Conservation (phyloP, 2,888 invertebrate genomes). For the Xiphydria camelus region DNA sequence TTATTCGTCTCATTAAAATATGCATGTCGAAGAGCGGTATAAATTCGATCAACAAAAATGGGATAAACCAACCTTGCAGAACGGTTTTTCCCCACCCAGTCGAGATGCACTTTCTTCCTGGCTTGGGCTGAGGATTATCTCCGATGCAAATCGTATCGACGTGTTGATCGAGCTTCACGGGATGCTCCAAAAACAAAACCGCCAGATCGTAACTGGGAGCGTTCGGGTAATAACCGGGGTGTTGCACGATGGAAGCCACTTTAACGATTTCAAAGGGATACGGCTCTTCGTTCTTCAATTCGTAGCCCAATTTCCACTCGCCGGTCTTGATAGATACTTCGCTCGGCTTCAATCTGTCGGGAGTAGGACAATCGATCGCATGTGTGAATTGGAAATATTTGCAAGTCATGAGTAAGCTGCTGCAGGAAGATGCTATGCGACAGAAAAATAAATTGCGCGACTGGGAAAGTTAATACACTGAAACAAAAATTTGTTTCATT, state of each 20-base stretch:
- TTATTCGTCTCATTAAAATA: background rate
- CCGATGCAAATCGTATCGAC: conserved; percentile 77
- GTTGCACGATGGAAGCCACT: conserved; percentile 70
- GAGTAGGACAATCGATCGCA: conserved; percentile 17
- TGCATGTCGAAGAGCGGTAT: background rate
- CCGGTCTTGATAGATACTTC: conserved; percentile 79
- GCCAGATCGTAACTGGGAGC: conserved; percentile 72
- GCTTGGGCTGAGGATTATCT: conserved; percentile 61
- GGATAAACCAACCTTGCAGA: conserved; percentile 65
- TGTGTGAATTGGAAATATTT: too few species aligned
- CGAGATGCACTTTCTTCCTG: conserved; percentile 69
- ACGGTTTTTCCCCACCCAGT: conserved; percentile 85
- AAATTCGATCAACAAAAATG: background rate
- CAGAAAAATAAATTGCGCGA: background rate
- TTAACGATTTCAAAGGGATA: conserved; percentile 77
- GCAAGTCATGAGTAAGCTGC: too few species aligned
- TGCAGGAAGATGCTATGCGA: background rate
- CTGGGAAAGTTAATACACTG: background rate
- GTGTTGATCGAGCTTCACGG: conserved; percentile 67
- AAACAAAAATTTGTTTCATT: too few species aligned
- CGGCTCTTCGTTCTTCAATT: conserved; percentile 68
- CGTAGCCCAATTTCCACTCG: conserved; percentile 82
- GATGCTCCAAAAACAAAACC: conserved; percentile 66
- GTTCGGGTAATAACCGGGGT: conserved; percentile 70
- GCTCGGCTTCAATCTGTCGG: conserved; percentile 63